Base-by-base conservation (phyloP, 2,113 vertebrate species). In the Poecilia latipinna region DNA sequence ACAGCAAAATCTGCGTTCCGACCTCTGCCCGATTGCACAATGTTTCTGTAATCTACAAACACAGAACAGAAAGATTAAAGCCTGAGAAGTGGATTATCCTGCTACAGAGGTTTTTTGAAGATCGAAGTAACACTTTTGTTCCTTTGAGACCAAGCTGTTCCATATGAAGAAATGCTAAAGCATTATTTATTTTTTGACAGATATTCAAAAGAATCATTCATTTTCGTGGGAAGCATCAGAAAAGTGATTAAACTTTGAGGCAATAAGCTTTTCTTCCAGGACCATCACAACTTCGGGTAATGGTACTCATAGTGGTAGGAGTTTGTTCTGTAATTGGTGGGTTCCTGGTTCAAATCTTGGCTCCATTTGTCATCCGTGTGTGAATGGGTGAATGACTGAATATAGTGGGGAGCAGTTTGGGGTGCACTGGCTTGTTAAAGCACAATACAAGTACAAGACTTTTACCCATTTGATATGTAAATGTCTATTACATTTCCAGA, bases 21-120 rank as follows among this genome's bases (percentile, higher is more conserved):
- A 69, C 48, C 24, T 82, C 26, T 44, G 32, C 19, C 15, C 24
- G 24, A 51, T 26, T 4, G 13, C 29, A 44, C 65, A 37, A 17
- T 65, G 24, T 51, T n/a, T 60, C 57, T 35, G 29, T 61, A 12
- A 70, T 57, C 42, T 63, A 70, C 61, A 24, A 64, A 63, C 37
- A 11, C 37, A 2, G 51, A 15, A 29, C 15, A 44, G 32, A 26
- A 24, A 64, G 61, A 65, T 61, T 31, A 3, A 57, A 54, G 61
- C 22, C 68, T 57, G 44, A 31, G 24, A 71, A 64, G 61, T 12
- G 26, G 60, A n/a, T 26, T 64, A 69, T 4, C 39, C 31, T 54
- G 60, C 60, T 64, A 37, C 68, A 67, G 48, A 61, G 33, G 31
- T 15, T 42, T 39, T 39, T 22, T 31, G 44, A 77, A 29, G 37